Base-by-base conservation (phyloP, 2,888 invertebrate species). In the Halocaridina rubra region DNA sequence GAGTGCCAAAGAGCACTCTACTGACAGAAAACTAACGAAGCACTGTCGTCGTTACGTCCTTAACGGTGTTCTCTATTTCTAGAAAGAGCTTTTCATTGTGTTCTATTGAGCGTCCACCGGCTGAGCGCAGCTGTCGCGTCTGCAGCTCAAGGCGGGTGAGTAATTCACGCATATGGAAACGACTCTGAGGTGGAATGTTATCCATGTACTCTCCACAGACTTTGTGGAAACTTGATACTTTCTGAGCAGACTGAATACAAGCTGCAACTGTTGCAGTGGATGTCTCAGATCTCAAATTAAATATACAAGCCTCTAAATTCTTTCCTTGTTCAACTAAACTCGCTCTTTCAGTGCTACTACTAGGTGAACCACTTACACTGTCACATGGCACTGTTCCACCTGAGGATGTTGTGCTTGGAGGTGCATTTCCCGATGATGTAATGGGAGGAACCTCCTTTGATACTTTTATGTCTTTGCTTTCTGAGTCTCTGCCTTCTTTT, bases 151-250 rank as follows among this genome's bases (percentile, higher is more conserved):
- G 92, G 69, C 94, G 92, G 3, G 93, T 93, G 30, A 95, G 92
- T 86, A 95, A 91, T 91, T 95, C 95, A 61, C 96, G 94, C 90
- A 96, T 95, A 89, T 97, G 95, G 91, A 97, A 97, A 90, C 97
- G 95, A 75, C 95, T 94, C 90, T 97, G 96, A 22, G 96, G 96
- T 13, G 96, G 95, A 90, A 96, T 94, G 88, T 93, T 93, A 89
- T 97, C 97, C 19, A 96, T 95, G 90, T 96, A 96, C 89, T 94
- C 94, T 89, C 94, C 93, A 91, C 97, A 97, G 88, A 95, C 94
- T 24, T 94, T 94, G 90, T 96, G 95, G 89, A 98, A 93, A 88
- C 95, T 93, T 89, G 96, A 95, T 90, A 92, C 93, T 90, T 95
- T 95, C 90, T 96, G 96, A 16, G 95, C 95, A 30, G 96, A 91